Evolutionary conservation across 2,888 invertebrate genomes (phyloP).

Genomic region (Latrodectus elegans): DNA sequence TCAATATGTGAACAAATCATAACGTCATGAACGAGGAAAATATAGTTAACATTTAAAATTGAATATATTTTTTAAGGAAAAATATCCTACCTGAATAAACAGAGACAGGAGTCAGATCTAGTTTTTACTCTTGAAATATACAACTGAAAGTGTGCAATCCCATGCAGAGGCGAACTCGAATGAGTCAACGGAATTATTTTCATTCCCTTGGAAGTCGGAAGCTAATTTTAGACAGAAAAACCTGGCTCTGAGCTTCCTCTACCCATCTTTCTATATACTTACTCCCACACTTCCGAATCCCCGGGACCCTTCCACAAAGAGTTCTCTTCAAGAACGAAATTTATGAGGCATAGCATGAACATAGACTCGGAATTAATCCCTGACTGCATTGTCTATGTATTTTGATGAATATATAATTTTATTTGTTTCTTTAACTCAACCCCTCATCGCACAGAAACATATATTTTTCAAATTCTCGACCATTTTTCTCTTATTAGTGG

Average conservation of each 20-base stretch:
- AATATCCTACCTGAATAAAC: too few relatives aligned
- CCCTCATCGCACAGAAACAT: too few relatives aligned
- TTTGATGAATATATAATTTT: too few relatives aligned
- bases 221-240: constrained; percentile 50
- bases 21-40: too few relatives aligned
- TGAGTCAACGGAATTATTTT: constrained; percentile 58
- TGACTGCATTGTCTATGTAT: too few relatives aligned
- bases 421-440: too few relatives aligned
- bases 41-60: too few relatives aligned
- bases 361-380: too few relatives aligned
- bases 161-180: constrained; percentile 10
- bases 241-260: constrained; percentile 22
- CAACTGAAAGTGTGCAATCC: background rate
- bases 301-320: background rate
- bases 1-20: too few relatives aligned
- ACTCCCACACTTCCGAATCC: constrained; percentile 39
- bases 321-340: background rate
- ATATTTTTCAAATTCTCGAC: too few relatives aligned
- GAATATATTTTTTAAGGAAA: too few relatives aligned
- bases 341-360: background rate
- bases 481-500: too few relatives aligned
- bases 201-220: constrained; percentile 23
- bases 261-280: background rate
- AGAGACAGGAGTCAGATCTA: background rate
- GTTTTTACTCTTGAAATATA: background rate